Evolutionary conservation across 2,888 invertebrate genomes (phyloP).

Genomic region (Stramonita haemastoma): DNA sequence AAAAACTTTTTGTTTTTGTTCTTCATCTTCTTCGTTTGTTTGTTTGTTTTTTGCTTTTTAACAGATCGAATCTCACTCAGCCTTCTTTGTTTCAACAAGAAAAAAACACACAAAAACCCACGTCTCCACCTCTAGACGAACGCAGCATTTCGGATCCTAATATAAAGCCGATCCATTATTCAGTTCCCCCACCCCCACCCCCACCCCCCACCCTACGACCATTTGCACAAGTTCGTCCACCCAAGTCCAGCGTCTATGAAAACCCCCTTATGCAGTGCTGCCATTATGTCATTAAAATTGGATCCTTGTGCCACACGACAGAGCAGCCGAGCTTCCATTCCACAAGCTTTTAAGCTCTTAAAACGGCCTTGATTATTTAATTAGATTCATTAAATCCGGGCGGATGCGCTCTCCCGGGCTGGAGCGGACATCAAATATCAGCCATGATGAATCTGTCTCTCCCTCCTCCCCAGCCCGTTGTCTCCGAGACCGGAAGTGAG

Average conservation of each 20-base stretch:
- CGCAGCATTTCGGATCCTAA: background rate
- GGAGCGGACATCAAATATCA: constrained; percentile 40
- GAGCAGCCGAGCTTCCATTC: background rate
- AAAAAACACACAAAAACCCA: no score
- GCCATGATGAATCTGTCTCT: constrained; percentile 31
- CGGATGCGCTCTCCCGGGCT: constrained; percentile 28
- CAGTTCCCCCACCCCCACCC: background rate
- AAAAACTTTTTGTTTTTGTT: no score
- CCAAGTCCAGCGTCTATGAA: background rate
- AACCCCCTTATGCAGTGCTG: background rate
- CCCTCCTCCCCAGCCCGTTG: background rate
- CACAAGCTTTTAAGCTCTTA: constrained; percentile 35
- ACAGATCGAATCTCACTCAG: no score
- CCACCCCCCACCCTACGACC: background rate
- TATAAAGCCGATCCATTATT: constrained; percentile 14
- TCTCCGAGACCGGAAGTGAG: constrained; percentile 38
- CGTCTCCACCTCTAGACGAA: background rate
- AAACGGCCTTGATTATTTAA: constrained; percentile 42
- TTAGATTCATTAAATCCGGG: constrained; percentile 38
- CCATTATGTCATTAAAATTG: constrained; percentile 28
- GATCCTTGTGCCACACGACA: background rate
- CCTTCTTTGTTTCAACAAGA: no score
- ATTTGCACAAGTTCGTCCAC: background rate
- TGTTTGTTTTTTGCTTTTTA: no score
- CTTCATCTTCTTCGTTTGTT: no score